Base-by-base conservation (phyloP, 2,888 invertebrate genomes). In the Petrolisthes manimaculis region DNA sequence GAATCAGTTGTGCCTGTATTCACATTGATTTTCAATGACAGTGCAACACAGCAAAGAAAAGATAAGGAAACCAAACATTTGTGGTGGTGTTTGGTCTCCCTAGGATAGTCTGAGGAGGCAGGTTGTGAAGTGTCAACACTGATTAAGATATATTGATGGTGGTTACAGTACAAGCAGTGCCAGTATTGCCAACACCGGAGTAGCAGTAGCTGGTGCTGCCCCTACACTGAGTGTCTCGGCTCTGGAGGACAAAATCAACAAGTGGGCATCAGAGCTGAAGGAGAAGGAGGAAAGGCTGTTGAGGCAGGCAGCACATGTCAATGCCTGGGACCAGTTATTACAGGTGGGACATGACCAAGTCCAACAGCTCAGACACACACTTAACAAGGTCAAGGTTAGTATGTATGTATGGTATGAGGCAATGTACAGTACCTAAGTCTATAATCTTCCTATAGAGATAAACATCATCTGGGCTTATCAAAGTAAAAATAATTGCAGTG, bases 271-370 rank as follows among this genome's bases (percentile, higher is more conserved):
- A 0, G 98, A 98, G 92, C 93, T 99, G 71, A 97, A 98, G 91
- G 97, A 98, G 91, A 98, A 98, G 92, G 98, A 98, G 92, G 96
- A 96, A 92, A 95, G 96, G 0, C 99, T 98, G 92, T 95, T 97
- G 89, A 97, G 97, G 93, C 98, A 98, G 93, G 98, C 98, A 0
- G 97, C 97, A 5, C 97, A 98, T 93, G 95, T 99, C 87, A 99
- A 99, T 93, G 97, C 97, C 0, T 99, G 99, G 98, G 99, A 99
- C 93, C 95, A 96, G 91, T 94, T 98, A 74, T 94, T 99, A 1
- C 91, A 91, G 80, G 84, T 89, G 67, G 97, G 97, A 4, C 97
- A 98, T 93, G 95, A 99, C 88, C 99, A 99, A 93, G 97, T 97
- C 0, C 99, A 98, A 98, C 98, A 99, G 93, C 95, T 96, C 91